Base-by-base conservation (phyloP, 1,140 invertebrate species). In the Euwallacea fornicatus region DNA sequence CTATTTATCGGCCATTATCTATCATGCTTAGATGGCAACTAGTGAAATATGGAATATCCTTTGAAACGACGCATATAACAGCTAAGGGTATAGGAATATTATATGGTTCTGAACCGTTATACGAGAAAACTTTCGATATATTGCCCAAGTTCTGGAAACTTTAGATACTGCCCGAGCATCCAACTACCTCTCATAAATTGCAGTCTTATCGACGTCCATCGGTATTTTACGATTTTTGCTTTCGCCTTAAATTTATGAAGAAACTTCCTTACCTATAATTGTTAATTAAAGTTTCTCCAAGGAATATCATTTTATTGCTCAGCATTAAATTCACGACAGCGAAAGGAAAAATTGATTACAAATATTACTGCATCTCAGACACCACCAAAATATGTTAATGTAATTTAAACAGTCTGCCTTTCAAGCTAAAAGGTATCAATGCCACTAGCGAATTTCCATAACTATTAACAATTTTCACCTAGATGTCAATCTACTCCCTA, bases 61-160 rank as follows among this genome's bases (percentile, higher is more conserved):
- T 13, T 50, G 46, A 13, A 50, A 50, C 13, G 13, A 50, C 8
- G n/a, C 15, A 11, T 56, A 15, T 15, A 56, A 56, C 54, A 56
- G 54, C 11, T 15, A 56, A 8, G 54, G 54, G n/a, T n/a, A 56
- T 56, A 15, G 15, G 54, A 56, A 56, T 56, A 15, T 56, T 56
- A 56, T 56, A 56, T 56, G 54, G 54, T 56, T 21, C 15, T 15
- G 11, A 56, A 56, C 10, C 54, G 54, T 56, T 56, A 50, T 50
- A 50, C 46, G 54, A 56, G 54, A 56, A 56, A 56, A 56, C 54
- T 56, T 56, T 56, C 54, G 54, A 56, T 56, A 56, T 56, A 56
- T 56, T n/a, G 54, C 54, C 16, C 15, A 56, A 56, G 54, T 56
- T 21, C n/a, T 15, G 54, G 54, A 56, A 56, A 56, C 54, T 56